These are phyloP conservation scores for Heliconius cydno DNA, from an alignment of 2,888 invertebrate genomes.

Conservation along the genomic window DNA sequence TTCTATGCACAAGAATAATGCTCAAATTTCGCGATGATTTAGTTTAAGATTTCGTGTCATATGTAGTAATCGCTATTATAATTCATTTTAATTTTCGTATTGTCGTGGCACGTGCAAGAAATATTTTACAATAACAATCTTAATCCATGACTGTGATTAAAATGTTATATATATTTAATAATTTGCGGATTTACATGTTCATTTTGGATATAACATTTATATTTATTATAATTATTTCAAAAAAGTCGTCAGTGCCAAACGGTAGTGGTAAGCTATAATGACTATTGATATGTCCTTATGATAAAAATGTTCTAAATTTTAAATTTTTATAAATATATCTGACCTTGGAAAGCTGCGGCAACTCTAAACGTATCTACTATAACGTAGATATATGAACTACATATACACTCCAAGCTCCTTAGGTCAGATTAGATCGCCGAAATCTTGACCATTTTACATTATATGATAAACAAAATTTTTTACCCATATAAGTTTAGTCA, in stretches of 20 bases:
- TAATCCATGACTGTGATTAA: slow-evolving; percentile 81
- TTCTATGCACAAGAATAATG: slow-evolving; percentile 81
- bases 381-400: slow-evolving; percentile 33
- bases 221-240: slow-evolving; percentile 62
- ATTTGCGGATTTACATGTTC: slow-evolving; percentile 67
- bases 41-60: slow-evolving; percentile 83
- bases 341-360: slow-evolving; percentile 71
- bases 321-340: slow-evolving; percentile 62
- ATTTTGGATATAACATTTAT: slow-evolving; percentile 54
- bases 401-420: slow-evolving; percentile 63
- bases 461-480: slow-evolving; percentile 75
- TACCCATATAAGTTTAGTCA: slow-evolving; percentile 83
- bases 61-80: slow-evolving; percentile 74
- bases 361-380: slow-evolving; percentile 25
- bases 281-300: slow-evolving; percentile 68
- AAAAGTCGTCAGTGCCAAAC: slow-evolving; percentile 80
- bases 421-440: slow-evolving; percentile 79
- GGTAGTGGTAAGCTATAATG: slow-evolving; percentile 80
- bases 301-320: slow-evolving; percentile 72
- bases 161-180: slow-evolving; percentile 66
- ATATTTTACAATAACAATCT: slow-evolving; percentile 59
- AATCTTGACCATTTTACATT: slow-evolving; percentile 80
- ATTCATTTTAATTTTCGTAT: slow-evolving; percentile 68
- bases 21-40: slow-evolving; percentile 81
- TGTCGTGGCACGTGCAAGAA: slow-evolving; percentile 77